A percentile compares a stretch with the other conserved stretches of the same genome.
Evolutionary conservation across 2,888 invertebrate genomes (phyloP).

Genomic region (Callinectes sapidus): DNA sequence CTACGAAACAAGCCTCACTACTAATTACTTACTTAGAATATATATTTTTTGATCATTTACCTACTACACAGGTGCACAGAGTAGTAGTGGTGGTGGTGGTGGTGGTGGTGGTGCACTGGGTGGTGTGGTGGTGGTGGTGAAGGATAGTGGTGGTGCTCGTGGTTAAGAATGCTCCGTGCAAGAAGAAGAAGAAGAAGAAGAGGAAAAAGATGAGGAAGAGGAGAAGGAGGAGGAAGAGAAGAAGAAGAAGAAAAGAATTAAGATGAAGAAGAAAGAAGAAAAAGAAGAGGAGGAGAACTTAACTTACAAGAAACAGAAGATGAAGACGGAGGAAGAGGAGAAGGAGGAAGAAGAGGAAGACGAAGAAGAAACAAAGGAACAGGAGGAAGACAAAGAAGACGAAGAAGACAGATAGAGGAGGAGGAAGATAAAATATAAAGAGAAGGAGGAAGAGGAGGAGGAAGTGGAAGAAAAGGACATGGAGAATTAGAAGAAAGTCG

Average conservation of each 20-base stretch:
- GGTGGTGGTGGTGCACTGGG: conserved; percentile 19
- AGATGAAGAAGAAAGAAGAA: background rate
- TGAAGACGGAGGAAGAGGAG: background rate
- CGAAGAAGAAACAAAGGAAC: too few species aligned
- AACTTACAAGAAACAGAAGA: background rate
- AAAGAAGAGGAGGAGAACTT: background rate
- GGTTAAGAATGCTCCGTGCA: background rate
- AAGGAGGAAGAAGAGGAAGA: too few species aligned
- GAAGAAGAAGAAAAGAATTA: background rate
- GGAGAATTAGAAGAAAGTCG: background rate
- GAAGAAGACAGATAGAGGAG: too few species aligned
- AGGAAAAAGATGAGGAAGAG: background rate
- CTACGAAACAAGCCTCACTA: background rate
- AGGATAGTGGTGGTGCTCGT: background rate
- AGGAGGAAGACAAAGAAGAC: too few species aligned
- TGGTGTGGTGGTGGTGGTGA: background rate
- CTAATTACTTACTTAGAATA: background rate
- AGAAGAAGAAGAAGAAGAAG: background rate
- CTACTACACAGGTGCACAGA: conserved; percentile 1
- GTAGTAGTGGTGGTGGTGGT: conserved; percentile 1
- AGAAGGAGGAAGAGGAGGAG: background rate
- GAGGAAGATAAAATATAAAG: background rate
- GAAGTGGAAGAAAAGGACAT: background rate
- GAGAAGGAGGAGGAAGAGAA: background rate
- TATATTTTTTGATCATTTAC: background rate